Base-by-base conservation (phyloP, 1,140 invertebrate species). In the Rhynchophorus ferrugineus region DNA sequence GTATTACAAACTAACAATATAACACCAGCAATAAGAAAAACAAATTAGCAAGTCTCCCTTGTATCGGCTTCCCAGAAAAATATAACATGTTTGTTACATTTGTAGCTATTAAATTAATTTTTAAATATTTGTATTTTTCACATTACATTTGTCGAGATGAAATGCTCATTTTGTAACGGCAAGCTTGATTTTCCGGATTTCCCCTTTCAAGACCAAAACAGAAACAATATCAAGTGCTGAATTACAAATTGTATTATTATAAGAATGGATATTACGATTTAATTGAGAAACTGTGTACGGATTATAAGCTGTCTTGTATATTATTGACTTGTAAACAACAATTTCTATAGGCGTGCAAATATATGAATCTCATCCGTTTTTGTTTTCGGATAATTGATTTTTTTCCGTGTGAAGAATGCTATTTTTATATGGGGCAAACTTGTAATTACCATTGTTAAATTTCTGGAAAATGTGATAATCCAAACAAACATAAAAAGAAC, bases 401-500 rank as follows among this genome's bases (percentile, higher is more conserved):
- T n/a, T 45, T 44, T 36, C 43, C 41, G 45, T 57, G 47, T 59
- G 46, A 54, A 61, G 57, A 56, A 55, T 58, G 54, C 57, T 64
- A 65, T 65, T 64, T 65, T 65, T 64, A 53, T 64, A 63, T 61
- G 51, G 38, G 36, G 51, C 57, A 49, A 60, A 60, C 55, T 56
- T 50, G 47, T 63, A 51, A 58, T 43, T 52, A 64, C 39, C 47
- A 51, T 62, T 60, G 60, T 62, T 60, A 49, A 61, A 61, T 58
- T 59, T 58, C 59, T 54, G 56, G 61, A 50, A 56, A 62, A 62
- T 66, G 64, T 66, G 64, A 66, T 66, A 62, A 61, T 42, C 22
- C 47, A 29, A 49, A 41, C 29, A 16, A 33, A 56, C 55, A 56
- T 44, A 50, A 52, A 3, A 51, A 42, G n/a, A 33, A 56, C 55